Base-by-base conservation (phyloP, 2,113 vertebrate species). In the Actenoides hombroni region DNA sequence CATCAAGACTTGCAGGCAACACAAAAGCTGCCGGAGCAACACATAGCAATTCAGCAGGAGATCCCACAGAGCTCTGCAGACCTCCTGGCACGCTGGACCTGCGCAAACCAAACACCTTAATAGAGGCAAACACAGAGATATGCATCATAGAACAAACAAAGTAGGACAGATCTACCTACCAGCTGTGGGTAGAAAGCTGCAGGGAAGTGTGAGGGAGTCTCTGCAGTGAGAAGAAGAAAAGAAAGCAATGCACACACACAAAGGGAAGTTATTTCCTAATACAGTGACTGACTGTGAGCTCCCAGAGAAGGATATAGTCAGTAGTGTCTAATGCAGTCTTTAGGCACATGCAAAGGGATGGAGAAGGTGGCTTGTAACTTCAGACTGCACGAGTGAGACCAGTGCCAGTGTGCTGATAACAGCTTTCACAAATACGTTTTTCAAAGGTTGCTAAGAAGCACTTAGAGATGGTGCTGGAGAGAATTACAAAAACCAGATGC, bases 401-500 rank as follows among this genome's bases (percentile, higher is more conserved):
- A 12, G 73, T 31, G 44, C 53, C 35, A 37, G 79, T 48, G 69
- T 63, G 40, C 61, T 26, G 88, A 81, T 94, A 90, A 75, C 83
- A 54, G 86, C 67, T 91, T 79, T 76, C 80, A 86, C 77, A 95
- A 95, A 88, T 71, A 71, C 3, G 0, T 84, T 64, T 92, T 93
- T 90, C 83, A 93, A 95, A 96, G 88, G 70, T 84, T 82, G 67
- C 80, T 84, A 94, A 93, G 90, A 92, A 95, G 80, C 54, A 48
- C 84, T 94, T 75, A 59, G 69, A 81, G 76, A 82, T 75, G 83
- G 80, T 73, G 64, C 83, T 94, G 73, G 77, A 86, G 54, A 95
- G 81, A 95, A 91, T 59, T 74, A 91, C 54, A 90, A 84, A 93
- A 95, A 7, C 17, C 67, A 90, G 46, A 94, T 82, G 67, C 51